Evolutionary conservation across 2,797 vertebrate genomes (phyloP).

Genomic region (Okamejei kenojei): DNA sequence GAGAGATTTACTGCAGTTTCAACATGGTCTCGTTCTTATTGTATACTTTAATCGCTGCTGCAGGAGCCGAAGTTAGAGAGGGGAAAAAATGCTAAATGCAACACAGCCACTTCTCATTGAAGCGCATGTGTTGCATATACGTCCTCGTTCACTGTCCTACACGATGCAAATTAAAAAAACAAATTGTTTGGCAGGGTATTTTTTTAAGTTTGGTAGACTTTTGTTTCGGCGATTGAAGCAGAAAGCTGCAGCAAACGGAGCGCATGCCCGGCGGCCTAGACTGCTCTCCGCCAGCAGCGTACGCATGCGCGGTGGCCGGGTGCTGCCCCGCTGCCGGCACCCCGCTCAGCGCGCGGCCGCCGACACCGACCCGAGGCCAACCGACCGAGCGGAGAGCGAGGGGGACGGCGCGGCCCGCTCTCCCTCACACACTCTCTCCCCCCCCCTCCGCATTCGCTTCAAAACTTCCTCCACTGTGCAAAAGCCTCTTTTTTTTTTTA

Average conservation of each 20-base stretch:
- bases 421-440: background rate
- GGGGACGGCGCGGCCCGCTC: background rate
- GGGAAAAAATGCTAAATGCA: background rate
- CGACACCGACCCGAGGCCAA: too few species aligned
- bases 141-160: background rate
- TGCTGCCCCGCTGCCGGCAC: too few species aligned
- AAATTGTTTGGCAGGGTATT: background rate
- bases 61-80: background rate
- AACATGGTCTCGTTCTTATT: background rate
- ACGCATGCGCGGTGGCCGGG: background rate
- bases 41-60: background rate
- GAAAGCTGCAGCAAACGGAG: background rate
- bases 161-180: background rate
- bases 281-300: background rate
- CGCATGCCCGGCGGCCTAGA: background rate
- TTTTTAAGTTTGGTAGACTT: background rate
- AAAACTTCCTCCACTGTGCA: constrained; percentile 48
- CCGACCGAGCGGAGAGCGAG: too few species aligned
- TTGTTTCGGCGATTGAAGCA: too few species aligned
- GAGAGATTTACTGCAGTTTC: background rate
- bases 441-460: background rate
- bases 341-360: too few species aligned
- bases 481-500: constrained; percentile 54
- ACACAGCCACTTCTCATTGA: background rate
- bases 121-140: background rate